Base-by-base conservation (phyloP, 2,797 vertebrate species). In the Etheostoma nigrum region DNA sequence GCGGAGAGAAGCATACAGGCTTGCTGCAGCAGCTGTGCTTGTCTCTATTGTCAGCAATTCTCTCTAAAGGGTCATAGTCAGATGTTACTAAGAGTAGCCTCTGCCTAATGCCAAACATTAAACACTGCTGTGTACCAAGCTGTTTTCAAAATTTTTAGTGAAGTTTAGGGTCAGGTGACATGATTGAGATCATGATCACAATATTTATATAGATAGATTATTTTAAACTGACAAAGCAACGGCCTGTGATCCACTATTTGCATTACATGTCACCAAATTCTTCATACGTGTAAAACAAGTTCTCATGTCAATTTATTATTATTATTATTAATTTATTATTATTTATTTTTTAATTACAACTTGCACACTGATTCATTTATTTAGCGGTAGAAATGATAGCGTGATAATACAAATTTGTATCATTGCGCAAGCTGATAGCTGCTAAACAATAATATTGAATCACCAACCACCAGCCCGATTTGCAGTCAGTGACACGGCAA, bases 11-110 rank as follows among this genome's bases (percentile, higher is more conserved):
- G 25, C 81, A 44, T 40, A 54, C 23, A 48, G 53, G 63, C 74
- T 36, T 2, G 21, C 48, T 47, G 58, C 72, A 70, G 82, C 86
- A 91, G 86, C 82, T 83, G 81, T 79, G 51, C 65, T 33, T 21
- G 53, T 68, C 82, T 84, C 64, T 36, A 4, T 71, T 76, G 72
- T 76, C 71, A 4, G 25, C 53, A 53, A 62, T 83, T 78, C 25
- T 68, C 52, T 42, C 21, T 45, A 81, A 61, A 23, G 4, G 70
- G 65, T 83, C 60, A 25, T 5, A 40, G 68, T 65, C 68, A 60
- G 25, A 74, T 54, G 27, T 21, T 57, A 21, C 79, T 57, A 59
- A 78, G 47, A 73, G 74, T 62, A 74, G 61, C 49, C 30, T 57
- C 16, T 44, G 12, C 15, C 18, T 23, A 30, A 51, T 55, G 54